Evolutionary conservation across 2,797 vertebrate species (phyloP).

Genomic region (Pangasius larnaudii): DNA sequence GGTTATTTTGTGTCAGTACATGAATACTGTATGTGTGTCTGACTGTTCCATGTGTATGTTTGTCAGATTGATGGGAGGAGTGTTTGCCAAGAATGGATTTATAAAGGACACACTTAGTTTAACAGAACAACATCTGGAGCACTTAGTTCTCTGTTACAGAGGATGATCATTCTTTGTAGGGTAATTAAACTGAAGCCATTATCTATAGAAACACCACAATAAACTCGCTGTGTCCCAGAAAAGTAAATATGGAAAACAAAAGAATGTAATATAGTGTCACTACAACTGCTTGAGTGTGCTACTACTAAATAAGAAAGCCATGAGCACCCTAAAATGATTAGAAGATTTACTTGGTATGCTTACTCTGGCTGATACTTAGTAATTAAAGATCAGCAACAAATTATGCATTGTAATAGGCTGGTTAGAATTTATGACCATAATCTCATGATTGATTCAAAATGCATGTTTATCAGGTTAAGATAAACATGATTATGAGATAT

Average conservation of each 20-base stretch:
- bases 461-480: background rate
- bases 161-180: background rate
- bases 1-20: conserved; percentile 71
- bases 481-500: no score
- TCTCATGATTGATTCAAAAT: background rate
- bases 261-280: background rate
- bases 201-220: background rate
- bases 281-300: background rate
- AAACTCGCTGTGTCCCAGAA: background rate
- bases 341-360: background rate
- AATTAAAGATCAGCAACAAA: conserved; percentile 6
- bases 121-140: conserved; percentile 15
- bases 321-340: background rate
- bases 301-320: background rate
- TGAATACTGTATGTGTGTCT: conserved; percentile 31
- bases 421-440: background rate
- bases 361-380: background rate
- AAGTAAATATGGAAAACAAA: background rate
- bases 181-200: conserved; percentile 14
- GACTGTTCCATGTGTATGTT: conserved; percentile 20
- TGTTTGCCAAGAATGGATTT: conserved; percentile 38
- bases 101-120: background rate
- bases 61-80: conserved; percentile 20
- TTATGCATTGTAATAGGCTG: background rate
- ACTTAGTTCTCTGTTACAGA: conserved; percentile 15